A percentile compares a stretch with the other conserved stretches of the same genome.
phyloP scores from a whole-genome alignment of 2,113 vertebrate species.

The Psittacula cyanocephala region DNA sequence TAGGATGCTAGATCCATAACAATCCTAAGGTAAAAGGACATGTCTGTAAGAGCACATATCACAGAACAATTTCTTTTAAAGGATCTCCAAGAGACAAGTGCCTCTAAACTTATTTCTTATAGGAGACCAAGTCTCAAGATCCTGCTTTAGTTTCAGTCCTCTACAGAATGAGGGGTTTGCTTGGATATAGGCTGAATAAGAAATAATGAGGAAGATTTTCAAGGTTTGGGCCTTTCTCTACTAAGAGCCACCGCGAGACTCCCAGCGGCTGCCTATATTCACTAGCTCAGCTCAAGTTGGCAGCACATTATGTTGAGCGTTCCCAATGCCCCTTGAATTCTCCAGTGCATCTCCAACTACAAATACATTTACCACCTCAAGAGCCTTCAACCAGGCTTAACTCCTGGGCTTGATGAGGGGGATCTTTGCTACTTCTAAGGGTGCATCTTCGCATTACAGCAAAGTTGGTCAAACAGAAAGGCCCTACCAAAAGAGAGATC shows the following conservation, averaged over 20 bases:
- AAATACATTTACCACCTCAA: neutral
- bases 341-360: constrained; percentile 21
- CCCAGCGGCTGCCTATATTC: neutral
- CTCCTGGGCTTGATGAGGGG: neutral
- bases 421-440: neutral
- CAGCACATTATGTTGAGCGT: constrained; percentile 4
- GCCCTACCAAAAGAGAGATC: neutral
- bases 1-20: neutral
- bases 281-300: constrained; percentile 23
- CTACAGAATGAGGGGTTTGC: neutral
- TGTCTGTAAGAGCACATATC: neutral
- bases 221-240: neutral
- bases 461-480: neutral
- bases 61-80: neutral
- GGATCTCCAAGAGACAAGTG: neutral
- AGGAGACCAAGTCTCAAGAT: neutral
- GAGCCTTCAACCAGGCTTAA: constrained; percentile 5
- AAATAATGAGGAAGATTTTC: neutral
- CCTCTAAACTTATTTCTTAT: neutral
- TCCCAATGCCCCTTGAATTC: constrained; percentile 40
- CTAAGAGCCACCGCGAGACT: neutral
- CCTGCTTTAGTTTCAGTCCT: neutral
- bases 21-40: neutral
- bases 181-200: neutral
- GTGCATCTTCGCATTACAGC: neutral